These are phyloP conservation scores for Cirrhinus molitorella DNA, from an alignment of 2,797 vertebrate species.

Conservation along the genomic window DNA sequence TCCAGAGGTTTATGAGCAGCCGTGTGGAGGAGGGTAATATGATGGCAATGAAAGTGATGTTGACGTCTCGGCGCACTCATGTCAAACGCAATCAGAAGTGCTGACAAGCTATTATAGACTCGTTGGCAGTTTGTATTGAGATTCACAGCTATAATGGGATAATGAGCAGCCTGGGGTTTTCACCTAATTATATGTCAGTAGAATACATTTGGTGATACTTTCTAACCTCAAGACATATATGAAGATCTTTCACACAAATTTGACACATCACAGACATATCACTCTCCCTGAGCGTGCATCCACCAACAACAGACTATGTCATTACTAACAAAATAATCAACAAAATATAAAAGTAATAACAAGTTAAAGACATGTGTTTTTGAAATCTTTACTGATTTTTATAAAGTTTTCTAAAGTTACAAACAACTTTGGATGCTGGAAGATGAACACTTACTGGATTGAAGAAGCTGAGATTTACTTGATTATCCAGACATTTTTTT, in stretches of 20 bases:
- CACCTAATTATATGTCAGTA: conserved; percentile 21
- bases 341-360: not conserved
- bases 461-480: too few relatives aligned
- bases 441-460: too few relatives aligned
- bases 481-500: too few relatives aligned
- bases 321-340: not conserved
- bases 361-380: too few relatives aligned
- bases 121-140: conserved; percentile 26
- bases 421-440: too few relatives aligned
- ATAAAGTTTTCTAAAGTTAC: too few relatives aligned
- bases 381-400: too few relatives aligned
- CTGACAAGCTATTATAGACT: conserved; percentile 39
- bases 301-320: not conserved
- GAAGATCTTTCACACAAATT: not conserved
- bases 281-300: not conserved
- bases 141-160: conserved; percentile 35
- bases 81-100: conserved; percentile 30
- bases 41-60: not conserved
- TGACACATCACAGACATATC: not conserved
- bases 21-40: not conserved
- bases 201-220: conserved; percentile 17
- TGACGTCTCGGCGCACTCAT: conserved; percentile 8
- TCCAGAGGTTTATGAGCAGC: not conserved
- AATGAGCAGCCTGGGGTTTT: conserved; percentile 29
- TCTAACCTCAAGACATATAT: conserved; percentile 14